Percentiles rank a stretch among this genome's conserved stretches.
phyloP scores from a whole-genome alignment of 1,140 invertebrate species.

The Luehdorfia chinensis region DNA sequence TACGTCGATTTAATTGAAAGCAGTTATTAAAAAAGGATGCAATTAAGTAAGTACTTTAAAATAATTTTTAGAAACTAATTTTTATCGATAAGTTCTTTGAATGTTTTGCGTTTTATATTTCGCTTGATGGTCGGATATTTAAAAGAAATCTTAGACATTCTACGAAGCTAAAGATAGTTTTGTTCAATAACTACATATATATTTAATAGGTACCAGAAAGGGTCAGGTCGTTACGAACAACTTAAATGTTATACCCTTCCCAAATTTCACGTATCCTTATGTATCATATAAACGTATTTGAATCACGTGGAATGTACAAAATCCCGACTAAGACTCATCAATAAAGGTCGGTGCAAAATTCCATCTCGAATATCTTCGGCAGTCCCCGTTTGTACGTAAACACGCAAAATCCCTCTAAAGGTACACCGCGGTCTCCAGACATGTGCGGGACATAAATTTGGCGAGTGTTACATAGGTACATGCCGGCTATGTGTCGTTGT shows the following conservation, averaged over 20 bases:
- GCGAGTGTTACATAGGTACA: slow-evolving; percentile 71
- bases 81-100: too few species aligned
- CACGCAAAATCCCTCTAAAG: slow-evolving; percentile 75
- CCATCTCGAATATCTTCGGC: slow-evolving; percentile 68
- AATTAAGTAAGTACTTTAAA: too few species aligned
- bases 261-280: slow-evolving; percentile 1
- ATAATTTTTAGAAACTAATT: too few species aligned
- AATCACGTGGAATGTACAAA: slow-evolving; percentile 19
- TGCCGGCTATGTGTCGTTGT: slow-evolving; percentile 63
- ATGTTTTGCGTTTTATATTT: too few species aligned
- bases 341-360: slow-evolving; percentile 70
- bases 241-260: slow-evolving; percentile 7
- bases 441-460: slow-evolving; percentile 77
- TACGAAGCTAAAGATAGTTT: too few species aligned
- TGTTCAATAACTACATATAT: too few species aligned
- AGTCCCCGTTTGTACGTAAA: slow-evolving; percentile 66
- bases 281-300: slow-evolving; percentile 16
- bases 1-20: too few species aligned
- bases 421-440: slow-evolving; percentile 73
- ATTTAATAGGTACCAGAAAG: too few species aligned
- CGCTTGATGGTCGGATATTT: too few species aligned
- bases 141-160: too few species aligned
- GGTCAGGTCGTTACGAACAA: slow-evolving; percentile 7
- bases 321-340: slow-evolving; percentile 49
- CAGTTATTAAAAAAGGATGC: too few species aligned